A percentile compares a stretch with the other conserved stretches of the same genome.
phyloP scores from a whole-genome alignment of 2,888 invertebrate species.

The Celastrina argiolus region DNA sequence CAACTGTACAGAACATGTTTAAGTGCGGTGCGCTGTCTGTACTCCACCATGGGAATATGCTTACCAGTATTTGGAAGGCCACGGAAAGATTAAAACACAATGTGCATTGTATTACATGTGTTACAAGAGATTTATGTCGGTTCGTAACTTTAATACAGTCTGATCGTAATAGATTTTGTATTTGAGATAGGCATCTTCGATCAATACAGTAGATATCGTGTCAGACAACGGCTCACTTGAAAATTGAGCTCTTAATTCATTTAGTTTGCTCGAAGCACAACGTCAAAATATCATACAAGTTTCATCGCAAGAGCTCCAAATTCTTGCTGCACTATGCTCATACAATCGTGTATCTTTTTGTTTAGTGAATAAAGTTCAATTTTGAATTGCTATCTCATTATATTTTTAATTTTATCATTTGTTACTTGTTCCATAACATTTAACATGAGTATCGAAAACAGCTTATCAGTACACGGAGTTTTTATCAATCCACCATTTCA shows the following conservation, averaged over 20 bases:
- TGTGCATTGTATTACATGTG: background rate
- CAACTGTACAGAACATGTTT: slow-evolving; percentile 51
- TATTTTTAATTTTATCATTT: background rate
- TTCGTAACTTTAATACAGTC: background rate
- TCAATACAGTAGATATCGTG: too few relatives aligned
- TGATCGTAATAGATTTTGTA: too few relatives aligned
- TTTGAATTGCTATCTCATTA: background rate
- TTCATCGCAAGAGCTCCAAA: too few relatives aligned
- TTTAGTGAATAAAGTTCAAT: too few relatives aligned
- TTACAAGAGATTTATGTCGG: background rate
- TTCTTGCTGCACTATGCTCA: too few relatives aligned
- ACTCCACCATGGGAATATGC: slow-evolving; percentile 47
- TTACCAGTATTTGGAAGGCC: slow-evolving; percentile 50
- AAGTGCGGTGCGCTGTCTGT: slow-evolving; percentile 48
- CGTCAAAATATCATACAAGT: too few relatives aligned
- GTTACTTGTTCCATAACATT: background rate
- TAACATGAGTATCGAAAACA: background rate
- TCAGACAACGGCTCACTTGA: too few relatives aligned
- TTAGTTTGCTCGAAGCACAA: too few relatives aligned
- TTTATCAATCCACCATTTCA: background rate
- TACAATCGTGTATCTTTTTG: too few relatives aligned
- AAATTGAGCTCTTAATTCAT: too few relatives aligned
- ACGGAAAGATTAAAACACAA: slow-evolving; percentile 35
- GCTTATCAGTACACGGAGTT: background rate
- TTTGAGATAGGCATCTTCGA: too few relatives aligned